Percentiles rank a stretch among this genome's conserved stretches.
Evolutionary conservation across 2,888 invertebrate species (phyloP).

Genomic region (Chaetogeoica ovagalla): DNA sequence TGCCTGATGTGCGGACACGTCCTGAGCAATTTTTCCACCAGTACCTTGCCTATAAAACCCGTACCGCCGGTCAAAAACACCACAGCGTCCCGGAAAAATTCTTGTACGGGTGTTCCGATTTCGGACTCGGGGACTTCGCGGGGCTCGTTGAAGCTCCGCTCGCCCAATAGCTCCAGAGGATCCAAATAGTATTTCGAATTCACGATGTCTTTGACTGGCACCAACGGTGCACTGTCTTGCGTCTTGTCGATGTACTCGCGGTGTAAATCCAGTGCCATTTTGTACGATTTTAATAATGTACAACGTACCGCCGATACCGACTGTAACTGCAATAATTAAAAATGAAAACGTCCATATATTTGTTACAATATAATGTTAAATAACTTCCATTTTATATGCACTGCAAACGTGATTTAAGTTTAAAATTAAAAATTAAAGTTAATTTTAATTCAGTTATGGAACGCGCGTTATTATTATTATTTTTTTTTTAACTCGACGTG

Average conservation of each 20-base stretch:
- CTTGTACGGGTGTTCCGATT: slow-evolving; percentile 62
- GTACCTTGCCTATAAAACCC: slow-evolving; percentile 72
- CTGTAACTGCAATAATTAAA: too few species aligned
- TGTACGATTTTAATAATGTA: not conserved
- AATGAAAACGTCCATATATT: too few species aligned
- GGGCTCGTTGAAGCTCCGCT: slow-evolving; percentile 54
- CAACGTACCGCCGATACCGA: too few species aligned
- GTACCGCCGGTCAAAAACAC: slow-evolving; percentile 83
- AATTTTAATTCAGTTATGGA: too few species aligned
- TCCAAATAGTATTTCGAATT: slow-evolving; percentile 55
- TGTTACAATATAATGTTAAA: too few species aligned
- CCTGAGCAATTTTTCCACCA: slow-evolving; percentile 71
- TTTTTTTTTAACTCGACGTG: too few species aligned
- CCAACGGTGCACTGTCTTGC: slow-evolving; percentile 7
- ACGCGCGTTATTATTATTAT: too few species aligned
- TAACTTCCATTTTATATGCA: too few species aligned
- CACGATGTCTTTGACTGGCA: slow-evolving; percentile 48
- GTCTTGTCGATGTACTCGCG: slow-evolving; percentile 34
- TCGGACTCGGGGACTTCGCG: slow-evolving; percentile 49
- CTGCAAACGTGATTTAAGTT: too few species aligned
- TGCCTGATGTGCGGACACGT: slow-evolving; percentile 65
- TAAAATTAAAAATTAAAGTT: too few species aligned
- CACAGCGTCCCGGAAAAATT: slow-evolving; percentile 71
- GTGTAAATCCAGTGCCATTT: slow-evolving; percentile 54
- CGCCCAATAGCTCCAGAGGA: slow-evolving; percentile 55